Base-by-base conservation (phyloP, 2,113 vertebrate genomes). In the Burhinus oedicnemus region DNA sequence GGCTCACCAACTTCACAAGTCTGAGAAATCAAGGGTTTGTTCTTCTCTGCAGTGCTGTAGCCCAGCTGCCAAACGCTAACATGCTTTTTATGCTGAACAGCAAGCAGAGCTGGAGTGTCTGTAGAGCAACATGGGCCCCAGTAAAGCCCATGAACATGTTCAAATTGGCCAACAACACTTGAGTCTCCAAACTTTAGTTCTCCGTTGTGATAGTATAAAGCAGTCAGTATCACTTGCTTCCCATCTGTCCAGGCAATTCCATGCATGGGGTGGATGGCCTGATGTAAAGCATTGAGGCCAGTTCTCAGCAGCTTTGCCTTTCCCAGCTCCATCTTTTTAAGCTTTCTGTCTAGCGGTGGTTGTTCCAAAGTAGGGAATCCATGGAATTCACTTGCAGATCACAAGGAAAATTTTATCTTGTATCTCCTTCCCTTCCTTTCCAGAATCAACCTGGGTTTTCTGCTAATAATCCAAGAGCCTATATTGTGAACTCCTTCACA, bases 241-340 rank as follows among this genome's bases (percentile, higher is more conserved):
- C 99, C 99, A 16, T 99, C 99, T 3, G 99, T 99, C 99, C 99
- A 99, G 16, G 99, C 99, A 25, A 99, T 99, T 80, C 99, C 99
- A 1, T 99, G 99, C 87, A 98, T 25, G 0, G 99, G 99, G 92
- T 99, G 99, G 74, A 99, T 94, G 47, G 99, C 99, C 96, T 99
- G 99, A 95, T 98, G 97, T 3, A 99, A 97, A 12, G 98, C 98
- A 72, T 99, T 99, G 95, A 99, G 97, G 36, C 99, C 99, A 0
- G 98, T 99, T 98, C 99, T 98, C 71, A 99, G 98, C 69, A 99
- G 98, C 92, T 99, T 99, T 62, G 99, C 99, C 93, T 99, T 99
- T 78, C 99, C 99, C 77, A 99, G 95, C 87, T 99, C 99, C 99
- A 99, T 99, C 81, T 90, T 97, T 95, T 90, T 66, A 89, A 54